These are phyloP conservation scores for Anolis carolinensis DNA, from an alignment of 2,113 vertebrate species.

Conservation along the genomic window DNA sequence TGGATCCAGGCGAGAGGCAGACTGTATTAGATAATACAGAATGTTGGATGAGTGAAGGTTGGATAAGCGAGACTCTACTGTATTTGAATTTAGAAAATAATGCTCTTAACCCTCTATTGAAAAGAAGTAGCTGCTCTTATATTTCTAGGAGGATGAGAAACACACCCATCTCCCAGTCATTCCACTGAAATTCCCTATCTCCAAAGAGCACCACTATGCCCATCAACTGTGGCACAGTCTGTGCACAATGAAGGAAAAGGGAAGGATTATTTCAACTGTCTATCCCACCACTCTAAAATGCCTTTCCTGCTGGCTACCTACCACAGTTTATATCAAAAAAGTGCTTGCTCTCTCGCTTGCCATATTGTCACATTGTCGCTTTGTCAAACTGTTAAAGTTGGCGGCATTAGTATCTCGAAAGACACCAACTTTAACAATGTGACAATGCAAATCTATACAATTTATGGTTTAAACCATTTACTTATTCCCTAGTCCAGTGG, in stretches of 20 bases:
- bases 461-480: too few relatives aligned
- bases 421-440: neutral
- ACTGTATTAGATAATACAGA: too few relatives aligned
- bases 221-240: neutral
- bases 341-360: neutral
- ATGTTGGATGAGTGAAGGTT: too few relatives aligned
- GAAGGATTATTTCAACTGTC: neutral
- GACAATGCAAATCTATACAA: neutral
- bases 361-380: neutral
- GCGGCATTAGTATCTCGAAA: neutral
- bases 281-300: neutral
- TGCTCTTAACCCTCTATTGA: neutral
- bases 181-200: neutral
- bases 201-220: neutral
- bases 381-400: too few relatives aligned
- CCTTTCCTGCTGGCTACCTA: neutral
- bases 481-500: too few relatives aligned
- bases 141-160: neutral
- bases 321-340: neutral
- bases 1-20: too few relatives aligned
- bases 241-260: neutral
- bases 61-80: too few relatives aligned
- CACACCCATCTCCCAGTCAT: neutral
- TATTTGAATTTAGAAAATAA: too few relatives aligned
- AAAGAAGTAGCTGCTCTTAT: neutral